Percentiles rank a stretch among this genome's conserved stretches.
Evolutionary conservation across 2,888 invertebrate species (phyloP).

Genomic region (Pollenia angustigena): DNA sequence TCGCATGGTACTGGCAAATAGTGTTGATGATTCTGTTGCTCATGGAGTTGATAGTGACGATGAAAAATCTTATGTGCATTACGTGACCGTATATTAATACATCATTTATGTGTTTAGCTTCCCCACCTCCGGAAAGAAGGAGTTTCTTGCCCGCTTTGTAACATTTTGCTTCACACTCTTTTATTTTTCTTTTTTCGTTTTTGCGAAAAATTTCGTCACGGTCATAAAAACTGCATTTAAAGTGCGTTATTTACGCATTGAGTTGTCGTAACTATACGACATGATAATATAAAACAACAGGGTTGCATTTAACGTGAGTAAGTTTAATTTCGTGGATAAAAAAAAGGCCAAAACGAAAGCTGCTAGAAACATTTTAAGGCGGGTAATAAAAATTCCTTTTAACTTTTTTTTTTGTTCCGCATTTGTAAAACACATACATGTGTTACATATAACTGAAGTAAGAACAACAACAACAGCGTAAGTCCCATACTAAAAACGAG

Average conservation of each 20-base stretch:
- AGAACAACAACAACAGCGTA: neutral
- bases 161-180: conserved; percentile 30
- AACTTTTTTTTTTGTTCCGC: conserved; percentile 57
- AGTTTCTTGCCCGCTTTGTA: conserved; percentile 21
- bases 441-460: neutral
- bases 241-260: conserved; percentile 73
- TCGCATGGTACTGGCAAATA: conserved; percentile 23
- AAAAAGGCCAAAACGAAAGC: conserved; percentile 43
- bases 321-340: neutral
- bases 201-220: conserved; percentile 78
- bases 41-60: conserved; percentile 51
- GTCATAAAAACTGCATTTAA: conserved; percentile 79
- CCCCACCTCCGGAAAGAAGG: conserved; percentile 11
- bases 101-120: conserved; percentile 61
- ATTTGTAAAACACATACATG: conserved; percentile 36
- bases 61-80: conserved; percentile 70
- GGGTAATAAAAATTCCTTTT: conserved; percentile 66
- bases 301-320: conserved; percentile 66
- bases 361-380: conserved; percentile 66
- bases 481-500: conserved; percentile 14
- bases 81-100: conserved; percentile 76
- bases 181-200: conserved; percentile 23
- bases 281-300: conserved; percentile 53
- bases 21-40: conserved; percentile 13
- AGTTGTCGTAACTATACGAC: conserved; percentile 32